Evolutionary conservation across 2,888 invertebrate species (phyloP).

Genomic region (Zeuzera pyrina): DNA sequence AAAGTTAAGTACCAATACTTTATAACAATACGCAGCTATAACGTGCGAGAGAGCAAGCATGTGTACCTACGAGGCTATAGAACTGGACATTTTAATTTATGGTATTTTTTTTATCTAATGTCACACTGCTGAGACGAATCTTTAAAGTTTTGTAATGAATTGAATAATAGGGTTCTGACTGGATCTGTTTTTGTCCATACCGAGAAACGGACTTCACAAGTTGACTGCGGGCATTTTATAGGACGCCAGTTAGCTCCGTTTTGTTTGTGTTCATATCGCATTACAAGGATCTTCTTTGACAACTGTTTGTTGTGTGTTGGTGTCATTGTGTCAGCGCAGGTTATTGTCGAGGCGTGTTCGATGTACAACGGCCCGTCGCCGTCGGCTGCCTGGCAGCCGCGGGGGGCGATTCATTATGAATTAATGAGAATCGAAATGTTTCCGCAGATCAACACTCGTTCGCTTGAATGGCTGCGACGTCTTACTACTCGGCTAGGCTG

Average conservation of each 20-base stretch:
- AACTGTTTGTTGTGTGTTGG: slow-evolving; percentile 38
- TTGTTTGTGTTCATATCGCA: slow-evolving; percentile 46
- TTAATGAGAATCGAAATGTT: slow-evolving; percentile 58
- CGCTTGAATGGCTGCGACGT: slow-evolving; percentile 33
- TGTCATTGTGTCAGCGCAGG: slow-evolving; percentile 45
- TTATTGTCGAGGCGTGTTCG: slow-evolving; percentile 44
- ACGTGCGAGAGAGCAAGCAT: slow-evolving; percentile 47
- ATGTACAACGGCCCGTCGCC: slow-evolving; percentile 26
- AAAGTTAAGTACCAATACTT: slow-evolving; percentile 60
- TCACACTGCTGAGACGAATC: slow-evolving; percentile 61
- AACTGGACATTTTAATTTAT: slow-evolving; percentile 69
- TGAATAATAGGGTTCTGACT: slow-evolving; percentile 53
- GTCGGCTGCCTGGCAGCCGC: slow-evolving; percentile 22
- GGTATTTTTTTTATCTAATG: slow-evolving; percentile 55
- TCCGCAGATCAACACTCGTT: slow-evolving; percentile 36
- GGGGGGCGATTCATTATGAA: slow-evolving; percentile 52
- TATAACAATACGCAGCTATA: slow-evolving; percentile 41
- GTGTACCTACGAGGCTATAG: slow-evolving; percentile 30
- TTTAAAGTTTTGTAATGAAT: slow-evolving; percentile 65
- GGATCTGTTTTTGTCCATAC: slow-evolving; percentile 57
- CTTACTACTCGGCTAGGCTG: slow-evolving; percentile 24
- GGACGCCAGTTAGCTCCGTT: slow-evolving; percentile 38
- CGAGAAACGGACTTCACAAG: slow-evolving; percentile 69
- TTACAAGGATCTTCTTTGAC: slow-evolving; percentile 53
- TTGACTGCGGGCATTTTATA: slow-evolving; percentile 44